A percentile compares a stretch with the other conserved stretches of the same genome.
Conservation (phyloP, 2,113 vertebrate genomes). For the Caretta caretta region DNA sequence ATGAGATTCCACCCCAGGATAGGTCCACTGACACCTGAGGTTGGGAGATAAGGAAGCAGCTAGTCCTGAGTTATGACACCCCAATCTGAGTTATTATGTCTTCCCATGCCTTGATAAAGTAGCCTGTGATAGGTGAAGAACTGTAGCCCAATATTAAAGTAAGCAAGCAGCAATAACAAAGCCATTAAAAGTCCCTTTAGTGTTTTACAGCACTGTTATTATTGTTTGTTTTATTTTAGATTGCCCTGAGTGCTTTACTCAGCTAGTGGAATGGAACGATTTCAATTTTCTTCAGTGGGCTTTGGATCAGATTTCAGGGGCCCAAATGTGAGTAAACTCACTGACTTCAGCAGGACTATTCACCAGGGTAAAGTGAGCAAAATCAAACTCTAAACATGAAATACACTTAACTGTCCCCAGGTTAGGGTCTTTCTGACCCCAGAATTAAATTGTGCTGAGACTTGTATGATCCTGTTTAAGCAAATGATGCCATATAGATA, state of each 20-base stretch:
- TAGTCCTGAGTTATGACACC: not conserved
- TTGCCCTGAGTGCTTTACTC: not conserved
- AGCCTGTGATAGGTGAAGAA: not conserved
- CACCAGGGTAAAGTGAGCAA: not conserved
- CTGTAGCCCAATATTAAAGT: not conserved
- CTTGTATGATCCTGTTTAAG: not conserved
- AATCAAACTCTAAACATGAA: not conserved
- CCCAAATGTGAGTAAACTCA: not conserved
- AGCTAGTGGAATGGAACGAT: not conserved
- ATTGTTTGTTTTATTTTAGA: not conserved
- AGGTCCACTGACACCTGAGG: not conserved
- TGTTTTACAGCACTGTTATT: not conserved
- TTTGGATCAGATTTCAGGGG: constrained; percentile 6
- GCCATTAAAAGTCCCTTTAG: not conserved
- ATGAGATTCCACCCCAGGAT: not conserved
- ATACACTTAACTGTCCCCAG: not conserved
- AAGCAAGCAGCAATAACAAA: not conserved
- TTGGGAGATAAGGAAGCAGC: not conserved
- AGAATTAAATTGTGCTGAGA: not conserved
- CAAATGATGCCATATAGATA: not conserved
- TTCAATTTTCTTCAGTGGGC: not conserved
- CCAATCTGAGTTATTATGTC: not conserved
- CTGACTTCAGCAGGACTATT: not conserved
- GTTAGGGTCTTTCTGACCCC: fast-evolving
- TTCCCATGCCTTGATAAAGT: not conserved